Evolutionary conservation across 2,888 invertebrate genomes (phyloP), one percentile per base, ranked within the genome.

Genomic region (Piscicola geometra): DNA sequence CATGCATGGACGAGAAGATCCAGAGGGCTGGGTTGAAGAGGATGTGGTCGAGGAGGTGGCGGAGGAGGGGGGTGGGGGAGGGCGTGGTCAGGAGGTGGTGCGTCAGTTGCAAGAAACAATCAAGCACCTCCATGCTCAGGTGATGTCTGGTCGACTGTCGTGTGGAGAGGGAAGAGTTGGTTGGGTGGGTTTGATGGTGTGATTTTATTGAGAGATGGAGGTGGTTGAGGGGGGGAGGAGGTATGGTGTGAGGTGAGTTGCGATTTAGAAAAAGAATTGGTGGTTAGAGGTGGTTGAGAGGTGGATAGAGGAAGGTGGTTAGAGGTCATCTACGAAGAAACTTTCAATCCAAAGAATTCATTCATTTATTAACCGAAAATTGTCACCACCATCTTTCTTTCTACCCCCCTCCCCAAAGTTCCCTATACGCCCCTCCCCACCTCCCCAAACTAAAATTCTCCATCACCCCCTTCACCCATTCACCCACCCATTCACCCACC

Each of bases 11-110:
- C 18, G 98, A 94, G 87, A 98, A 94, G 83, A 99, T 97, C 99
- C 99, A 99, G 79, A 99, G 89, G 41, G 95, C 94, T 12, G 99
- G 98, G 89, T 99, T 99, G 90, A 99, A 99, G 80, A 99, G 90
- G 77, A 99, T 92, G 88, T 98, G 96, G 88, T 99, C 99, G 89
- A 99, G 89, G 82, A 99, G 90, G 92, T 99, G 95, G 80, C 88
- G 88, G 71, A 88, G 83, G 9, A 86, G 81, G 0, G 82, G 79
- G 15, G 82, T 82, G 21, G 84, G 84, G 18, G 82, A 81, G 0
- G 83, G 83, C 60, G 83, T 79, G 36, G 80, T 80, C 21, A 85
- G 84, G 41, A 86, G 80, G 78, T 81, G 83, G 79, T 86, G 84
- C 25, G 87, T 86, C 80, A 87, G 81, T 67, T 82, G 81, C 66